These are phyloP conservation scores for Phoenicopterus ruber DNA, from an alignment of 2,113 vertebrate genomes.

Conservation along the genomic window DNA sequence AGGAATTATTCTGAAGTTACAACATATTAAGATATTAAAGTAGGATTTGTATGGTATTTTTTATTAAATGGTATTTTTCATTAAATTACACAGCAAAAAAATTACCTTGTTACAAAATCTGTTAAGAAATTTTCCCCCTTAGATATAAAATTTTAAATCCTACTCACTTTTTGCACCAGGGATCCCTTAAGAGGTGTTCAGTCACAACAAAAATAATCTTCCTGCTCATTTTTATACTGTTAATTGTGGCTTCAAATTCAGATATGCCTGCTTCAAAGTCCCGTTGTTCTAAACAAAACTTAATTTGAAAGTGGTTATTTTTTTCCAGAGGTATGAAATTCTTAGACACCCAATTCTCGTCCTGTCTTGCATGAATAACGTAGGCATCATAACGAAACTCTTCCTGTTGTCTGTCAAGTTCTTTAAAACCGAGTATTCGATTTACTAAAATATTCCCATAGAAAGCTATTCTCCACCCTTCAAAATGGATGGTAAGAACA, in stretches of 20 bases:
- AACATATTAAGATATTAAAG: background rate
- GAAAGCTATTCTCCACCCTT: constrained; percentile 92
- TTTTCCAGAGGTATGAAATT: constrained; percentile 81
- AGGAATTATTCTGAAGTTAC: background rate
- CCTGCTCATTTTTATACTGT: constrained; percentile 83
- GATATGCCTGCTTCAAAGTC: constrained; percentile 82
- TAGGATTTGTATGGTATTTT: background rate
- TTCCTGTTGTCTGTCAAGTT: constrained; percentile 70
- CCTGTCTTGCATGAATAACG: constrained; percentile 80
- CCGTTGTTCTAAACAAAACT: constrained; percentile 87
- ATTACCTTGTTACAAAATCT: background rate
- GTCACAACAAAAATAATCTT: constrained; percentile 92
- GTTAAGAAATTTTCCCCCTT: background rate
- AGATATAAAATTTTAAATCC: background rate
- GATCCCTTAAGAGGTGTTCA: constrained; percentile 83
- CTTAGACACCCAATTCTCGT: constrained; percentile 83
- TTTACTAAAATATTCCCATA: constrained; percentile 87
- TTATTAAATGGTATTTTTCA: background rate
- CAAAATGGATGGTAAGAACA: constrained; percentile 79
- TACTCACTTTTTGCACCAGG: constrained; percentile 86
- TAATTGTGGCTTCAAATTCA: constrained; percentile 79
- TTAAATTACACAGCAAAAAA: background rate
- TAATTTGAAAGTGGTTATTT: constrained; percentile 53
- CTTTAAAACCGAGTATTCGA: constrained; percentile 83
- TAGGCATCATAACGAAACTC: constrained; percentile 86